Evolutionary conservation across 2,113 vertebrate species (phyloP), one percentile per base, ranked within the genome.

Genomic region (Seriola dumerili): DNA sequence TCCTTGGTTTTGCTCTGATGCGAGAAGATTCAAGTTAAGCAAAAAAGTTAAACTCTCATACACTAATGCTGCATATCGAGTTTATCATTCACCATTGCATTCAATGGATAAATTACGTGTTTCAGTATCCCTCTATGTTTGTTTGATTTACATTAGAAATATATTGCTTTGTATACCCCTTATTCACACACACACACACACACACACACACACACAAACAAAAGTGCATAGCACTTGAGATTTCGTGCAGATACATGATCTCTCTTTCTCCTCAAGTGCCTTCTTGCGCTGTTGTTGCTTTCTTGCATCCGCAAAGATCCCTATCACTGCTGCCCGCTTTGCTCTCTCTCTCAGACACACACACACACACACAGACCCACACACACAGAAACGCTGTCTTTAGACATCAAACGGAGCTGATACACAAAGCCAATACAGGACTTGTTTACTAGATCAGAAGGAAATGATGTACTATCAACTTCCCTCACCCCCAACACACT

Each of bases 301-400:
- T 92, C 88, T 85, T 85, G 89, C 83, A 92, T 94, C 91, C 85
- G 58, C 82, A 85, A 90, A 92, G 93, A 94, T 94, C 88, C 44
- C 74, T 93, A 94, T 95, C 95, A 82, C 34, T 8, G 57, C 72
- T 75, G 72, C 88, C 83, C 25, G 66, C 70, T 68, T 88, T 40
- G 1, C 75, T 68, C 72, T 71, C 67, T 76, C 77, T 77, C 76
- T 71, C 75, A 64, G n/a, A 70, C 57, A 61, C n/a, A 76, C 42
- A 54, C 68, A 59, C 66, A 66, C 54, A 80, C 46, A 58, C 42
- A 71, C n/a, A 78, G 17, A 38, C 29, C 29, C 29, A 29, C 29
- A 83, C 64, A 82, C 67, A 81, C 8, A 78, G 65, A 86, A 86
- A 78, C 75, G 67, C 48, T 71, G 80, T 85, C 83, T 86, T 85